Percentiles rank a stretch among this genome's conserved stretches.
Conservation (phyloP, 2,113 vertebrate genomes). For the Zeus faber region DNA sequence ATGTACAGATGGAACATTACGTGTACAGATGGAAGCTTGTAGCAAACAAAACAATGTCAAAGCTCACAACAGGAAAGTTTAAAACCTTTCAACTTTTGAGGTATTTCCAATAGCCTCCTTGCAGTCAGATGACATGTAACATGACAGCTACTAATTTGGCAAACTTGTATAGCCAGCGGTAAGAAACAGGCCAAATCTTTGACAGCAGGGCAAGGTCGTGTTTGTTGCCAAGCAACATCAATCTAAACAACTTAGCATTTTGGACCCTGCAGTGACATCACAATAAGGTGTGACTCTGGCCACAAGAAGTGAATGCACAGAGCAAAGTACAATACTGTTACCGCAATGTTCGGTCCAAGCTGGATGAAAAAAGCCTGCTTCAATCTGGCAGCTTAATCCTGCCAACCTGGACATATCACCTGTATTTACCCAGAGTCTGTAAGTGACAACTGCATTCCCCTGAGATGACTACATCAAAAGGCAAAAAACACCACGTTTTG, state of each 20-base stretch:
- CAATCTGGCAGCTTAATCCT: not conserved
- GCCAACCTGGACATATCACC: not conserved
- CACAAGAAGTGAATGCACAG: not conserved
- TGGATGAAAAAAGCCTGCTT: constrained; percentile 14
- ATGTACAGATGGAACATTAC: not conserved
- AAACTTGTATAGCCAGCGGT: not conserved
- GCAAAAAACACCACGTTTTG: not conserved
- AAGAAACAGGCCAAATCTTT: not conserved
- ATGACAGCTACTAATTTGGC: too few species aligned
- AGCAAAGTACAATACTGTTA: not conserved
- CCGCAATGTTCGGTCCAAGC: constrained; percentile 1
- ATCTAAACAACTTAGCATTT: constrained; percentile 14
- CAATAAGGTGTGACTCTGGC: constrained; percentile 16
- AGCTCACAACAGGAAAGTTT: too few species aligned
- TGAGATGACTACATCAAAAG: not conserved
- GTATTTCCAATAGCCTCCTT: too few species aligned
- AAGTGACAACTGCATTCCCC: not conserved
- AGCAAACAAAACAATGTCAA: too few species aligned
- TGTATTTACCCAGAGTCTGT: not conserved
- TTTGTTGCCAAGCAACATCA: constrained; percentile 34
- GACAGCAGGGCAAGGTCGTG: constrained; percentile 46
- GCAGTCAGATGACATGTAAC: too few species aligned
- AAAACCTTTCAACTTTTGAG: too few species aligned
- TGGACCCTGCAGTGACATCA: not conserved
- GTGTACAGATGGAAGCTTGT: too few species aligned